These are phyloP conservation scores for Athene cunicularia DNA, from an alignment of 2,113 vertebrate species.

Conservation along the genomic window DNA sequence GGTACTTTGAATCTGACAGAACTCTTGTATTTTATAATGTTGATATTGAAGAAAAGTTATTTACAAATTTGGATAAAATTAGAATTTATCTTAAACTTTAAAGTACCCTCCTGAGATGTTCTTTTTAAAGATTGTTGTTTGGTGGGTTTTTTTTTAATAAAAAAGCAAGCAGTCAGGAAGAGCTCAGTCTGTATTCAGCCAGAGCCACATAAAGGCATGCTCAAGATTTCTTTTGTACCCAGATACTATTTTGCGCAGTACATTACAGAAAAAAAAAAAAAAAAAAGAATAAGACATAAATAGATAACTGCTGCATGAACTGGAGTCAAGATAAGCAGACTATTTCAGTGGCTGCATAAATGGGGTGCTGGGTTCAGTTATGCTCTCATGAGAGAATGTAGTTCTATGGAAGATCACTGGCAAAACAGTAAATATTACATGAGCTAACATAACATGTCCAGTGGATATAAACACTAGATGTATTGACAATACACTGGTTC, in stretches of 20 bases:
- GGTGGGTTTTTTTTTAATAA: background rate
- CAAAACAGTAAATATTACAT: conserved; percentile 17
- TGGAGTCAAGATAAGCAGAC: background rate
- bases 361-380: background rate
- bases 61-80: background rate
- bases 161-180: background rate
- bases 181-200: background rate
- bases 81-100: background rate
- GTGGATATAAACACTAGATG: conserved; percentile 6
- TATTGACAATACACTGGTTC: conserved; percentile 12
- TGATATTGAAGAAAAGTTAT: background rate
- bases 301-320: background rate
- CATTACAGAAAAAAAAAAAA: background rate
- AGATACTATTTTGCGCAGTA: background rate
- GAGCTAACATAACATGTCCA: conserved; percentile 13
- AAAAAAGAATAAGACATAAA: background rate
- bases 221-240: background rate
- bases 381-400: background rate
- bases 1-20: background rate
- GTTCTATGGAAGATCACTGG: background rate
- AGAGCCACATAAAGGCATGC: background rate
- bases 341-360: background rate
- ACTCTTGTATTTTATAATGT: background rate
- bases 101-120: background rate
- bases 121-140: background rate